These are phyloP conservation scores for Orius insidiosus DNA, from an alignment of 1,140 invertebrate genomes.

Conservation along the genomic window DNA sequence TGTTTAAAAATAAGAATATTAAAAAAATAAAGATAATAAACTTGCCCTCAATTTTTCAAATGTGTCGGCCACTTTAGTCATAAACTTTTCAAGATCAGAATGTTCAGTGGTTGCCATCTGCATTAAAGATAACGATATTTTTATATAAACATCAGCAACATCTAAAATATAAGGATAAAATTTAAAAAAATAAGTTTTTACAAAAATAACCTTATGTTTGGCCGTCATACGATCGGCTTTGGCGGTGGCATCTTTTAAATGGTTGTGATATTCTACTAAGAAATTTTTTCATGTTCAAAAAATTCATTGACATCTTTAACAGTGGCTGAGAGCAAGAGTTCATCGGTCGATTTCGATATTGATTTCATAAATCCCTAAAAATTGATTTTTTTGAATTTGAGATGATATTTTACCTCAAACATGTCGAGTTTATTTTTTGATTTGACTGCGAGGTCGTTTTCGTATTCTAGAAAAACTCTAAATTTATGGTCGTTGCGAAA, in stretches of 20 bases:
- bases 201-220: constrained; percentile 56
- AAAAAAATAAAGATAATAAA: no score
- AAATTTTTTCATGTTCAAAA: constrained; percentile 92
- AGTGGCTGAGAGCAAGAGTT: constrained; percentile 78
- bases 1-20: constrained; percentile 35
- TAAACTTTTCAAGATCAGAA: constrained; percentile 76
- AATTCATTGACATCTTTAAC: constrained; percentile 97
- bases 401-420: constrained; percentile 31
- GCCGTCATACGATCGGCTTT: constrained; percentile 90
- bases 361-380: constrained; percentile 58
- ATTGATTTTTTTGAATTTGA: no score
- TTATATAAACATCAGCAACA: constrained; percentile 92
- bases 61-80: constrained; percentile 77
- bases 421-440: constrained; percentile 58
- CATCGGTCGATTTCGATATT: constrained; percentile 84
- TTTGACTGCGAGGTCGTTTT: constrained; percentile 82
- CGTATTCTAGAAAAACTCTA: constrained; percentile 92
- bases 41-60: constrained; percentile 85
- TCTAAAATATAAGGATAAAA: constrained; percentile 35
- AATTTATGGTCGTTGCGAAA: constrained; percentile 88
- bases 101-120: constrained; percentile 80
- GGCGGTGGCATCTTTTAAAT: constrained; percentile 81
- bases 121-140: constrained; percentile 77
- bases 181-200: neutral
- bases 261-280: constrained; percentile 83